Evolutionary conservation across 2,888 invertebrate genomes (phyloP), one percentile per base, ranked within the genome.

Genomic region (Leptodirus hochenwartii): DNA sequence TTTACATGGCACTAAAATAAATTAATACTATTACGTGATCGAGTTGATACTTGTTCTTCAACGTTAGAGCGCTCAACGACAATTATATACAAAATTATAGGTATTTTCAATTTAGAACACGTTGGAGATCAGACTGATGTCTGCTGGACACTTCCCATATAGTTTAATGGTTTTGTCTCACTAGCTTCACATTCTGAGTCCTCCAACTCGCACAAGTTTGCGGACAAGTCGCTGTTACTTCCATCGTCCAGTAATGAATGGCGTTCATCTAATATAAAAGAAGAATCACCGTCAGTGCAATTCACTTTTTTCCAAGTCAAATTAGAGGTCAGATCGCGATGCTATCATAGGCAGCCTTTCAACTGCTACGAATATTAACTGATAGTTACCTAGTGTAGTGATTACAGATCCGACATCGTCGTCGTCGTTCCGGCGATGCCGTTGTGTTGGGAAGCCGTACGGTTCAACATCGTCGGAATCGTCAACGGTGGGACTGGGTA

Each of bases 161-260:
- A 54, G 40, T 57, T 57, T 32, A 57, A 40, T n/a, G 56, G 57
- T 39, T 57, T 48, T 30, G 50, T 49, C 45, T 54, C 51, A 36
- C 56, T 55, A n/a, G n/a, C n/a, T 54, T 80, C 79, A 46, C 67
- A 71, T 51, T 82, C 82, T 25, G 80, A 79, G 56, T 82, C 82
- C 57, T 88, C 88, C 47, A 91, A 85, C 62, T 90, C 90, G 63
- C 90, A 90, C 39, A 90, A 65, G 52, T 77, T 75, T 30, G 80
- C 75, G 30, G 88, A 88, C 42, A 85, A 62, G 58, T 85, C 84
- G 57, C 88, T 85, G 53, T 76, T 74, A 43, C 85, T 85, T 9
- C 62, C 64, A 25, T 69, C 72, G 38, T 73, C 79, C 40, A 78
- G 62, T 43, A 80, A 59, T 25, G 80, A 79, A 56, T 78, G 70